Evolutionary conservation across 2,888 invertebrate species (phyloP), one percentile per base, ranked within the genome.

Genomic region (Leuctra nigra): DNA sequence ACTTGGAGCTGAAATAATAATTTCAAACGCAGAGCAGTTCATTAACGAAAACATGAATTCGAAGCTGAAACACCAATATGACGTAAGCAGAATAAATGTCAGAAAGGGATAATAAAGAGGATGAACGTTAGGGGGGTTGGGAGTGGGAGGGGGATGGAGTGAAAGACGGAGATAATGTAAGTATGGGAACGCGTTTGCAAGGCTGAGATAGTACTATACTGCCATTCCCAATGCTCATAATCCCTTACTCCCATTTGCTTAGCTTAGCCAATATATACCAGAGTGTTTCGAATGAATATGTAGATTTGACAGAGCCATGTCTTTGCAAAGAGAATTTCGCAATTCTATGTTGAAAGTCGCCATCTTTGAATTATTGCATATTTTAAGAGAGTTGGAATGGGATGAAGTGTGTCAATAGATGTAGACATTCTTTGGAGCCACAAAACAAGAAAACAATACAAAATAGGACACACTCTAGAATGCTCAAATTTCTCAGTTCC

Each of bases 241-340:
- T 59, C 59, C 39, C 58, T 58, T 62, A 36, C 57, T 46, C 47
- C 58, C 59, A 59, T 59, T 59, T 56, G 59, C 59, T 56, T 50
- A 59, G 59, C 59, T 59, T 56, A 59, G 56, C 59, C 56, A 56
- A 59, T 59, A 56, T 50, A 50, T n/a, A n/a, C n/a, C 33, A 47
- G 50, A 50, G 59, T 53, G 53, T 53, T 53, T 53, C 36, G 14
- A 36, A 36, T 22, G 33, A 20, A 36, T 53, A 53, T 53, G 53
- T 35, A 53, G 53, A 53, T 53, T 41, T 41, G 36, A 36, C 36
- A n/a, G n/a, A n/a, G n/a, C n/a, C n/a, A n/a, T n/a, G n/a, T n/a
- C n/a, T n/a, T n/a, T n/a, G n/a, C n/a, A n/a, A n/a, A n/a, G n/a
- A n/a, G n/a, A n/a, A n/a, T n/a, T n/a, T n/a, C n/a, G n/a, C n/a